These are phyloP conservation scores for Orussus abietinus DNA, from an alignment of 1,140 invertebrate species.

Conservation along the genomic window DNA sequence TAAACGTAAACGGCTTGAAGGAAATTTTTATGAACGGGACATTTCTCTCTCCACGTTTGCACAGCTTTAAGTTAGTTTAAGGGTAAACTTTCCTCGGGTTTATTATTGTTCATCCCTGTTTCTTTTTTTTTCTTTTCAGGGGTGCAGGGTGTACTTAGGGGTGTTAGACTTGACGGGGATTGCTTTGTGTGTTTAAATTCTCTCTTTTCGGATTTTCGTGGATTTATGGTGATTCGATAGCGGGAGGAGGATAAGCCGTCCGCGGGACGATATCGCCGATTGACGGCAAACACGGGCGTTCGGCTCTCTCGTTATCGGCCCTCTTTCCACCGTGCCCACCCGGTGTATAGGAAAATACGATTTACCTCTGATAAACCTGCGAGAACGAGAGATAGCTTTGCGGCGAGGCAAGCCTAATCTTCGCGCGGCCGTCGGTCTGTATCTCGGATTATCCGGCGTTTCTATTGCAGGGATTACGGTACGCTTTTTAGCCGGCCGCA, in stretches of 20 bases:
- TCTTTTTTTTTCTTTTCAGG: neutral
- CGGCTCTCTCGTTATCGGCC: no score
- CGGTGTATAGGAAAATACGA: conserved; percentile 43
- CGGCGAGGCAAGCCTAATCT: conserved; percentile 41
- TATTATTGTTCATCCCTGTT: neutral
- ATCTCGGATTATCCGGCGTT: conserved; percentile 40
- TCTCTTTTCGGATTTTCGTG: conserved; percentile 2
- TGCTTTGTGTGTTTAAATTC: conserved; percentile 11
- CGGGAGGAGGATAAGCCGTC: conserved; percentile 23
- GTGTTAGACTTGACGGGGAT: conserved; percentile 1
- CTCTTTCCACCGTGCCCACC: no score
- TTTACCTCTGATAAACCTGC: conserved; percentile 51
- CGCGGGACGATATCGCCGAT: conserved; percentile 31
- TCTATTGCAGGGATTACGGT: conserved; percentile 47
- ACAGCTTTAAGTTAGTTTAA: no score
- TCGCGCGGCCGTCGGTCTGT: conserved; percentile 17
- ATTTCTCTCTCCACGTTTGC: no score
- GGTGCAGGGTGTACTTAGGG: neutral
- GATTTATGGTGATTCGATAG: conserved; percentile 24
- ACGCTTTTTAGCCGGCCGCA: conserved; percentile 17
- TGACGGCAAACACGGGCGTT: conserved; percentile 26
- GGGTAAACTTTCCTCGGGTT: no score
- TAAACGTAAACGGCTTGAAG: no score
- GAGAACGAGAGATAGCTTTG: conserved; percentile 47
- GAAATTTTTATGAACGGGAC: no score